Base-by-base conservation (phyloP, 2,113 vertebrate genomes). In the Tetrao urogallus region DNA sequence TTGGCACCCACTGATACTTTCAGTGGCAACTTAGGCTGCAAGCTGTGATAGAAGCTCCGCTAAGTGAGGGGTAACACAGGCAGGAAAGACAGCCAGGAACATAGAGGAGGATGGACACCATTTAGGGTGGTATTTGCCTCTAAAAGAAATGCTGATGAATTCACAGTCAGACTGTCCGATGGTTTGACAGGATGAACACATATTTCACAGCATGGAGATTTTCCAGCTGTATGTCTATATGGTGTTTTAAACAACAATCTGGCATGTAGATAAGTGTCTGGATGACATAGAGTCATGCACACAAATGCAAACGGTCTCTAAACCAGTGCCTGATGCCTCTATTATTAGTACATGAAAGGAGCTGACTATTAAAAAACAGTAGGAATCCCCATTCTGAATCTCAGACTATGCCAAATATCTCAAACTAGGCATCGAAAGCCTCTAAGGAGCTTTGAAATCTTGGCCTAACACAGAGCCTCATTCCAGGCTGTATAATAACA, bases 361-460 rank as follows among this genome's bases (percentile, higher is more conserved):
- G 38, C 52, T 67, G 87, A 77, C 76, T 86, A 63, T 86, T 86
- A 94, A 64, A 71, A 89, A 91, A 88, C 89, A 77, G 94, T 74
- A 86, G 85, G 89, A 91, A 88, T 88, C 84, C 88, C 72, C 1
- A 0, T 80, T 91, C 91, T 90, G 90, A 93, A 88, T 65, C 80
- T 94, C 57, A 77, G 38, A 54, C 66, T 90, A 0, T 0, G 72
- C 60, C 88, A 88, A 88, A 87, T 77, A 48, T 28, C 87, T 77
- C 82, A 74, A 61, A 89, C 82, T 78, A 80, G 85, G 36, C 69
- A 88, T 50, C 0, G 87, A 91, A 94, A 94, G 71, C 91, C 84
- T 76, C 89, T 89, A 88, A 90, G 88, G 65, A 94, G 91, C 89
- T 92, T 93, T 96, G 89, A 93, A 97, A 96, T 89, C 65, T 76